phyloP scores from a whole-genome alignment of 2,888 invertebrate genomes.

The Hydrotaea cyrtoneurina region DNA sequence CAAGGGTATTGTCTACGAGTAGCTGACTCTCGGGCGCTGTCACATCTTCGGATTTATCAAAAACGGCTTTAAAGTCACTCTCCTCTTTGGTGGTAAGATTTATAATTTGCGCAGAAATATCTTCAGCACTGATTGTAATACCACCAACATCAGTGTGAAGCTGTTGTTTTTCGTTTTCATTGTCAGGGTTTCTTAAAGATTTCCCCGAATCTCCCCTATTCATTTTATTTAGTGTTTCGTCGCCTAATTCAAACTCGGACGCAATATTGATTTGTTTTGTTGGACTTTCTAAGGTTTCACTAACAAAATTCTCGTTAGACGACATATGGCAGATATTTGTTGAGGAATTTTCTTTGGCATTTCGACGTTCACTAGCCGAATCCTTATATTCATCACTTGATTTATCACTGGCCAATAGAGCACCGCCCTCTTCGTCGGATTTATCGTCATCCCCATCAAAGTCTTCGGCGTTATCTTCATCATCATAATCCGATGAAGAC shows the following conservation, averaged over 20 bases:
- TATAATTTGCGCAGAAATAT: too few relatives aligned
- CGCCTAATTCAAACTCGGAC: slow-evolving; percentile 49
- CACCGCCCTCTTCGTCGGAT: slow-evolving; percentile 37
- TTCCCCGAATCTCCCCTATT: background rate
- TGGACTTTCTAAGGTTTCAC: slow-evolving; percentile 62
- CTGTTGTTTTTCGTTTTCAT: slow-evolving; percentile 5
- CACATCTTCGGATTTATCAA: background rate
- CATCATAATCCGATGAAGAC: slow-evolving; percentile 4
- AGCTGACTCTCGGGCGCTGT: background rate
- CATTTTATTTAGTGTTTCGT: background rate
- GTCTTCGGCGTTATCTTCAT: slow-evolving; percentile 9
- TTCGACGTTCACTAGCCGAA: background rate
- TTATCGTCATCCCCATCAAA: background rate
- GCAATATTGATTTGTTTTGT: slow-evolving; percentile 64
- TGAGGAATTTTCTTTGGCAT: background rate
- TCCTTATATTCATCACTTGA: background rate
- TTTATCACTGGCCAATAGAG: slow-evolving; percentile 8
- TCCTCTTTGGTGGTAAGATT: background rate
- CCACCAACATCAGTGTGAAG: background rate
- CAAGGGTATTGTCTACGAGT: background rate
- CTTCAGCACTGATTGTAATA: background rate
- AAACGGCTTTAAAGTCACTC: slow-evolving; percentile 41
- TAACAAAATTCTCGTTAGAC: background rate
- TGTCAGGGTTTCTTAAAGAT: too few relatives aligned
- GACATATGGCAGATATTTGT: background rate